These are phyloP conservation scores for Rhagologus leucostigma DNA, from an alignment of 2,113 vertebrate species.

Conservation along the genomic window DNA sequence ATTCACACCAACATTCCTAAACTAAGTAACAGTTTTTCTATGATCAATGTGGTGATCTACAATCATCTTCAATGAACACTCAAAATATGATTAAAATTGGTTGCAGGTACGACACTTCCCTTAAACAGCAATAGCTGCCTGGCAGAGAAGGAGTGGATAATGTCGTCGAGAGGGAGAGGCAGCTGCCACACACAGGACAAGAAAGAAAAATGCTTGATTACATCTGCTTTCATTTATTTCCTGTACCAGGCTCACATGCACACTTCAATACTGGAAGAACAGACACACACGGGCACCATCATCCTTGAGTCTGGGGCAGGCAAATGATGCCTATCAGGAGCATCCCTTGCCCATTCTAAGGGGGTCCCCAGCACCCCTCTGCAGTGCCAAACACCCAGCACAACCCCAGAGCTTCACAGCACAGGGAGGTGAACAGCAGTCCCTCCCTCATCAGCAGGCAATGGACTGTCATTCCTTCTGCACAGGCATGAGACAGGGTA, in stretches of 20 bases:
- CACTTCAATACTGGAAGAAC: neutral
- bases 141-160: neutral
- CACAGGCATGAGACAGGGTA: neutral
- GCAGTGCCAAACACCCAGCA: neutral
- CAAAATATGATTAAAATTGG: neutral
- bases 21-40: neutral
- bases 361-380: neutral
- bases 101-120: neutral
- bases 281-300: neutral
- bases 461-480: neutral
- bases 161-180: rapidly evolving
- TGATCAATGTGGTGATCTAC: rapidly evolving
- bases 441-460: neutral
- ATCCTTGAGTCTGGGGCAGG: neutral
- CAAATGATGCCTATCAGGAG: neutral
- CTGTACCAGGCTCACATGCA: neutral
- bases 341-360: neutral
- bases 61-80: neutral
- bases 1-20: neutral
- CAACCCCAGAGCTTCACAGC: neutral
- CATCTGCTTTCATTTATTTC: neutral
- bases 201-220: neutral
- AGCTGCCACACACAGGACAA: neutral
- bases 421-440: neutral
- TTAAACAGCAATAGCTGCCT: neutral